These are phyloP conservation scores for Drosophila pegasa DNA, from an alignment of 2,888 invertebrate species.

Conservation along the genomic window DNA sequence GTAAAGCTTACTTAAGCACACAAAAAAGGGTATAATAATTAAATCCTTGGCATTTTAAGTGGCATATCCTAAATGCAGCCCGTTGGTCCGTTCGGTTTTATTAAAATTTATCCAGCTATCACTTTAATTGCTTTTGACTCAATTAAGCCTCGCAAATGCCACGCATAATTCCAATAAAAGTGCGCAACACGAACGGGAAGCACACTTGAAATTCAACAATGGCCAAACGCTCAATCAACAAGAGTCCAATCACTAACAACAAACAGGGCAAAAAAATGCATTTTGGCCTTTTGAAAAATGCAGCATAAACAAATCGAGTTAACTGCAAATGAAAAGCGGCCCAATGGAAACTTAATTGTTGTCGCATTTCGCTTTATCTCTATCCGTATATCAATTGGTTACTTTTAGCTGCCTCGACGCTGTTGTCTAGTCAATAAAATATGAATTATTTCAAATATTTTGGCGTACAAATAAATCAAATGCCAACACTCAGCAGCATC, in stretches of 20 bases:
- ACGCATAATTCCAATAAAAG: conserved; percentile 12
- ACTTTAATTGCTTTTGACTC: conserved; percentile 10
- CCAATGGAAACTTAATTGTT: conserved; percentile 54
- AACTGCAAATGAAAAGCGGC: conserved; percentile 31
- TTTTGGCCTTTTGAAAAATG: conserved; percentile 27
- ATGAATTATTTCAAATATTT: conserved; percentile 75
- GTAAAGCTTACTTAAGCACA: neutral
- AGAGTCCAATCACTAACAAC: conserved; percentile 25
- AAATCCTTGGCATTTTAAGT: conserved; percentile 1
- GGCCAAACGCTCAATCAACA: conserved; percentile 20
- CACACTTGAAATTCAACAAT: conserved; percentile 6
- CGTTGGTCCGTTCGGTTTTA: conserved; percentile 1
- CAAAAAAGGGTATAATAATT: neutral
- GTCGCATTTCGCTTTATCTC: conserved; percentile 4
- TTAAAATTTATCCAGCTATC: conserved; percentile 10
- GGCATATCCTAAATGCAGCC: neutral
- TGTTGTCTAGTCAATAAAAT: conserved; percentile 69
- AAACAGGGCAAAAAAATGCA: conserved; percentile 17
- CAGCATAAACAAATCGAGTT: conserved; percentile 55
- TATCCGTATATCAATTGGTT: conserved; percentile 30
- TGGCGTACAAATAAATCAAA: conserved; percentile 67
- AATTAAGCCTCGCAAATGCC: conserved; percentile 1
- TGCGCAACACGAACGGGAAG: neutral
- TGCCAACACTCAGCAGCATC: conserved; percentile 66
- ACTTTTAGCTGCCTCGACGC: conserved; percentile 15